Percentiles rank a stretch among this genome's conserved stretches.
phyloP scores from a whole-genome alignment of 1,140 invertebrate species.

The Centruroides sculpturatus region DNA sequence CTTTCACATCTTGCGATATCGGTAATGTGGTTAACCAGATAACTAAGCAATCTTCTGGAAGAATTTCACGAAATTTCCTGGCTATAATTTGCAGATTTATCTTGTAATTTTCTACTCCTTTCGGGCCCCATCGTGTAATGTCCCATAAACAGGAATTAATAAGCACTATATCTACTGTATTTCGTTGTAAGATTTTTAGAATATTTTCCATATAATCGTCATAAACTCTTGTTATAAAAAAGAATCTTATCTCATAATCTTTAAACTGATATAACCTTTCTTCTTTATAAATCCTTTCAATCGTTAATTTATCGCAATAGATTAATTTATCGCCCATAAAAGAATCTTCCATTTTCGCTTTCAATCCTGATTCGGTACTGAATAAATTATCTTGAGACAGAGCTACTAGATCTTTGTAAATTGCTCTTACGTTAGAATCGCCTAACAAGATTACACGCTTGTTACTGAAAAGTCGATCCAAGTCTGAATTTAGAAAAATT shows the following conservation, averaged over 20 bases:
- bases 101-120: conserved; percentile 31
- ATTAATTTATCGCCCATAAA: conserved; percentile 27
- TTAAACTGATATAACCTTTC: conserved; percentile 23
- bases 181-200: conserved; percentile 22
- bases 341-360: conserved; percentile 24
- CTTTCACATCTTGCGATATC: conserved; percentile 25
- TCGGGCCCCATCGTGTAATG: conserved; percentile 33
- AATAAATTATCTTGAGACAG: conserved; percentile 24
- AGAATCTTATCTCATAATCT: conserved; percentile 22
- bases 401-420: conserved; percentile 32
- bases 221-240: conserved; percentile 34
- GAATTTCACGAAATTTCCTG: conserved; percentile 19
- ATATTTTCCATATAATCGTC: conserved; percentile 27
- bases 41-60: conserved; percentile 27
- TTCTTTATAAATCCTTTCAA: conserved; percentile 28
- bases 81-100: conserved; percentile 30
- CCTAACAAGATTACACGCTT: conserved; percentile 4
- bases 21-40: conserved; percentile 36
- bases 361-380: conserved; percentile 19
- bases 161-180: conserved; percentile 31
- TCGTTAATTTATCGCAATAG: conserved; percentile 24
- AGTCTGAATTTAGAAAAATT: not conserved
- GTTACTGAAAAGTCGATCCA: not conserved
- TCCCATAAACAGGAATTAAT: conserved; percentile 40
- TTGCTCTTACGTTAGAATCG: conserved; percentile 22